Conservation (phyloP, 1,140 invertebrate genomes). For the Nasonia vitripennis region DNA sequence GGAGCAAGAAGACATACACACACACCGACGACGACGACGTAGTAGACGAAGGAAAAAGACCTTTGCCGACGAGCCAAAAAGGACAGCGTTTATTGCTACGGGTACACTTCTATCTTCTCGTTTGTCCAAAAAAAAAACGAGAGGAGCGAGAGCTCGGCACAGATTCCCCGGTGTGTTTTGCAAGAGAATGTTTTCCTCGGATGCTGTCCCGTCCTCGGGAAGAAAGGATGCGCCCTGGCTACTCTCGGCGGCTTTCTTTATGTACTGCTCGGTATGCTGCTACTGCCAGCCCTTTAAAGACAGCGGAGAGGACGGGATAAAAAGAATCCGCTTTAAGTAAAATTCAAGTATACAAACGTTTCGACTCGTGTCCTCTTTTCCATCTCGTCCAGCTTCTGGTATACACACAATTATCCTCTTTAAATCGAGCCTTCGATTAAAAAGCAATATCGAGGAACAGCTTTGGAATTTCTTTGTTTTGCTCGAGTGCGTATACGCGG, state of each 20-base stretch:
- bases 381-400: background rate
- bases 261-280: background rate
- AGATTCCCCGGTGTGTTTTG: constrained; percentile 21
- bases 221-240: background rate
- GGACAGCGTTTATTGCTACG: constrained; percentile 50
- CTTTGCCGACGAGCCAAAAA: constrained; percentile 9
- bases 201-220: background rate
- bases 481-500: background rate
- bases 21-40: constrained; percentile 50
- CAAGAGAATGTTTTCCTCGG: constrained; percentile 46
- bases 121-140: constrained; percentile 4
- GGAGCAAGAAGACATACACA: constrained; percentile 51
- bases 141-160: background rate
- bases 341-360: constrained; percentile 42
- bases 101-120: constrained; percentile 29
- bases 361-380: constrained; percentile 2
- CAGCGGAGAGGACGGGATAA: background rate
- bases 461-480: background rate
- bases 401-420: background rate
- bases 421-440: background rate
- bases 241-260: background rate
- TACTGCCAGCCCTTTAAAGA: background rate
- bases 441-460: background rate
- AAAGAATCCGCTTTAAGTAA: constrained; percentile 37
- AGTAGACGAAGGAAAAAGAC: constrained; percentile 35